Evolutionary conservation across 2,113 vertebrate species (phyloP).

Genomic region (Colistium nudipinnis): DNA sequence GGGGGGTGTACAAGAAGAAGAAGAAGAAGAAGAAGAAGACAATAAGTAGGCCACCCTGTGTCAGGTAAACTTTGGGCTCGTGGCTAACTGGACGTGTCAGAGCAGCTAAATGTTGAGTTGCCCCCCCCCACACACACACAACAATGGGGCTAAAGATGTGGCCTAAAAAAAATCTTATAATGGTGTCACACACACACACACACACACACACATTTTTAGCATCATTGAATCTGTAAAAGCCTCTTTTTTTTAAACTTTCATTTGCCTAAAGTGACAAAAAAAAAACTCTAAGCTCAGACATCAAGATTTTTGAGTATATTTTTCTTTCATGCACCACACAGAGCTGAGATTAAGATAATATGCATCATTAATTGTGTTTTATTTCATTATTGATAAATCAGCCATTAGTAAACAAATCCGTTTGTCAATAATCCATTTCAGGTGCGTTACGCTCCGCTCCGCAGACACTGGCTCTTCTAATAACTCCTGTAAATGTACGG

Average conservation of each 20-base stretch:
- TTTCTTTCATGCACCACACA: no score
- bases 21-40: conserved; percentile 71
- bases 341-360: no score
- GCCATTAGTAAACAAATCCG: background rate
- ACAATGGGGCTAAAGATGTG: conserved; percentile 71
- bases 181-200: conserved; percentile 13
- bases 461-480: conserved; percentile 70
- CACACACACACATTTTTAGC: no score
- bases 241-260: no score
- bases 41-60: conserved; percentile 88
- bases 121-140: conserved; percentile 49
- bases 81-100: conserved; percentile 87
- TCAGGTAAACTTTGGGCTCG: conserved; percentile 87
- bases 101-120: conserved; percentile 77
- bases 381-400: no score
- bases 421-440: background rate
- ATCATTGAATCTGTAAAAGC: no score
- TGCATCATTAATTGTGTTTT: no score
- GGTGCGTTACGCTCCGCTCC: background rate
- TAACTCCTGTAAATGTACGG: conserved; percentile 85
- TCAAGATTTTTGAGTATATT: no score
- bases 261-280: no score
- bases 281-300: no score
- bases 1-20: conserved; percentile 30
- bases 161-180: conserved; percentile 58